Evolutionary conservation across 2,797 vertebrate species (phyloP), one percentile per base, ranked within the genome.

Genomic region (Echeneis naucrates): DNA sequence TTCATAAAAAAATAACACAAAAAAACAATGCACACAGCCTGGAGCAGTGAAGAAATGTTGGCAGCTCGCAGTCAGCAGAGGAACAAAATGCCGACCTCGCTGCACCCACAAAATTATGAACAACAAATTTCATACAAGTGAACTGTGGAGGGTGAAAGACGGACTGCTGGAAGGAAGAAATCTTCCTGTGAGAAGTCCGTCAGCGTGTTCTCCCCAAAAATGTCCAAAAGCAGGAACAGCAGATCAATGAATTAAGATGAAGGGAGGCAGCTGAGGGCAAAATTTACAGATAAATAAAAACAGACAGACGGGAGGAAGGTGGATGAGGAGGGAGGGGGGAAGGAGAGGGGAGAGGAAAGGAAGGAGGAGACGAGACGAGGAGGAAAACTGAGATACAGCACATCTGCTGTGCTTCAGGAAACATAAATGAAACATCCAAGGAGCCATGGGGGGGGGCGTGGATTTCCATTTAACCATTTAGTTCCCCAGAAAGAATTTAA

Each of bases 41-140:
- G 63, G 14, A 83, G 81, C 75, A 0, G 52, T 12, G 6, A 30
- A 62, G 57, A 69, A 63, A 56, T n/a, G 63, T 78, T 81, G 81
- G 81, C 78, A 77, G 70, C 38, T 45, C 3, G 11, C 47, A 33
- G 54, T 50, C 38, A 47, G 44, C 68, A 69, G 40, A 61, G 30
- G 59, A 72, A 85, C 77, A 81, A 81, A 86, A 81, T 53, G 50
- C 67, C 33, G n/a, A 82, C 53, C 67, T 35, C 10, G 17, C 40
- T 57, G 47, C 69, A 58, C 47, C 61, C 69, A 82, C 68, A 52
- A 10, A 56, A 73, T 68, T 30, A 60, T 42, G n/a, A 35, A 65
- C 30, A 68, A 50, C 44, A 62, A 37, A 65, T 50, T 51, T 16
- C 27, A 13, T 8, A 47, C 4, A 42, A 32, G 26, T 5, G 38